Conservation (phyloP, 2,888 invertebrate genomes). For the Drosophila anceps region DNA sequence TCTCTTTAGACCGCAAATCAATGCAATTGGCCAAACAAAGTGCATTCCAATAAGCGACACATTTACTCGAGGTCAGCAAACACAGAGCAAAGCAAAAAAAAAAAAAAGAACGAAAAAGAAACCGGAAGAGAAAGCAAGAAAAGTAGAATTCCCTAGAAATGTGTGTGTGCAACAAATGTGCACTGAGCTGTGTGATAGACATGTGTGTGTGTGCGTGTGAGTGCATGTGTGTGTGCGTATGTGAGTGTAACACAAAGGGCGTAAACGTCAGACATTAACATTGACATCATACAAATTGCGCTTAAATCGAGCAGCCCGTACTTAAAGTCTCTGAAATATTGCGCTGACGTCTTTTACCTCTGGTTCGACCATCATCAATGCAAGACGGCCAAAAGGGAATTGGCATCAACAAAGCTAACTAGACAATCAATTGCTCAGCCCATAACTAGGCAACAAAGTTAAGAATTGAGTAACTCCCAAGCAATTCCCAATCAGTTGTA, state of each 20-base stretch:
- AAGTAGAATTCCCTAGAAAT: conserved; percentile 15
- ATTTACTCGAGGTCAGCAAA: conserved; percentile 40
- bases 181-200: conserved; percentile 32
- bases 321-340: conserved; percentile 42
- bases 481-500: conserved; percentile 9
- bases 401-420: not conserved
- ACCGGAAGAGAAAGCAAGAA: not conserved
- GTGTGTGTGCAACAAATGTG: conserved; percentile 26
- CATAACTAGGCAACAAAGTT: conserved; percentile 34
- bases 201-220: conserved; percentile 7
- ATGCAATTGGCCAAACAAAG: conserved; percentile 65
- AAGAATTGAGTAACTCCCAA: no score
- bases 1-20: conserved; percentile 57
- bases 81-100: not conserved
- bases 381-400: not conserved
- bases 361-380: conserved; percentile 13
- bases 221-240: conserved; percentile 8
- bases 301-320: conserved; percentile 47
- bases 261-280: conserved; percentile 58
- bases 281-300: conserved; percentile 59
- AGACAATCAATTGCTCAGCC: conserved; percentile 15
- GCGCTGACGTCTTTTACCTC: conserved; percentile 19
- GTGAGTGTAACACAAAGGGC: conserved; percentile 47
- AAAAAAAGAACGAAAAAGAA: not conserved
- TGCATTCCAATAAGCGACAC: conserved; percentile 66